phyloP scores from a whole-genome alignment of 2,888 invertebrate genomes.

The Drosophila neotestacea region DNA sequence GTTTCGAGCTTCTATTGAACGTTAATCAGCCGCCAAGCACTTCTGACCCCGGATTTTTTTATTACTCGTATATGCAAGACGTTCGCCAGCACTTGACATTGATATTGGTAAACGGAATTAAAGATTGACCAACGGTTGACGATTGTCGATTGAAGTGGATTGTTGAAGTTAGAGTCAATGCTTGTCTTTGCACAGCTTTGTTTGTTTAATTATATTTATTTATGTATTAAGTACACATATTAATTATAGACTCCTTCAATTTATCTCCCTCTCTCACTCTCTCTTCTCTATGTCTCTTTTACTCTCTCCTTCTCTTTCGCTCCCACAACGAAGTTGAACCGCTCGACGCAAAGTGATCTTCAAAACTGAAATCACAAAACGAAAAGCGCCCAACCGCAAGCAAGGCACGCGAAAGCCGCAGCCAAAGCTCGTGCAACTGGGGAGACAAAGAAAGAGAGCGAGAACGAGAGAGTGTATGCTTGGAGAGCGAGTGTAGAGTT shows the following conservation, averaged over 20 bases:
- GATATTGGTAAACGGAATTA: constrained; percentile 50
- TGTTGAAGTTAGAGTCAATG: neutral
- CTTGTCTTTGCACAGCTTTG: constrained; percentile 41
- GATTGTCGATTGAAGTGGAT: constrained; percentile 5
- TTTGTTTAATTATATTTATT: constrained; percentile 46
- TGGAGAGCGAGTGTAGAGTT: constrained; percentile 12
- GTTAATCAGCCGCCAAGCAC: constrained; percentile 67
- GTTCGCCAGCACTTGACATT: constrained; percentile 64
- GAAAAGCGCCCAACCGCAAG: constrained; percentile 35
- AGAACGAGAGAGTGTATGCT: neutral
- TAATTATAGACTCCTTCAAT: constrained; percentile 39
- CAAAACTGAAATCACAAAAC: constrained; percentile 69
- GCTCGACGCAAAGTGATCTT: constrained; percentile 67
- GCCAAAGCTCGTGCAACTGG: constrained; percentile 52
- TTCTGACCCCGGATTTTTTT: constrained; percentile 73
- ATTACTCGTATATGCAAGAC: neutral
- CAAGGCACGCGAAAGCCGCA: constrained; percentile 53
- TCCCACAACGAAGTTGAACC: constrained; percentile 26
- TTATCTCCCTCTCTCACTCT: constrained; percentile 5
- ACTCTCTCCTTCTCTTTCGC: neutral
- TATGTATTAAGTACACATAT: constrained; percentile 68
- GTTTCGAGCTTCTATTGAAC: constrained; percentile 59
- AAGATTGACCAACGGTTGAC: constrained; percentile 8
- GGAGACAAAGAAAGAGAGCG: constrained; percentile 3
- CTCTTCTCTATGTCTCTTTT: neutral